Conservation (phyloP, 2,888 invertebrate species). For the Trachelus stipa region DNA sequence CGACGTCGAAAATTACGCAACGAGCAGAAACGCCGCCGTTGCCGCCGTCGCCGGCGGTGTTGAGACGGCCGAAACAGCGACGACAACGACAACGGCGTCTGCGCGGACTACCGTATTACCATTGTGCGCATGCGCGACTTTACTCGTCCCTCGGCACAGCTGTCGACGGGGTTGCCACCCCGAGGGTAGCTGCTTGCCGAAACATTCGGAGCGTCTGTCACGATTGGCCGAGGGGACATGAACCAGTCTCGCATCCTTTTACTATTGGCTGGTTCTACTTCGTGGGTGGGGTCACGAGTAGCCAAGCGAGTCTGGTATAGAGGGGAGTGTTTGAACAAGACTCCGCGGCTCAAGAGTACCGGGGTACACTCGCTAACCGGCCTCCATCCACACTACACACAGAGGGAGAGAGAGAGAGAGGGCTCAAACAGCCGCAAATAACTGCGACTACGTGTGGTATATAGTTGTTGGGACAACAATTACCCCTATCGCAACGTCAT, state of each 20-base stretch:
- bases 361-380: conserved; percentile 65
- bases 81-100: conserved; percentile 28
- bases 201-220: neutral
- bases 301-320: conserved; percentile 3
- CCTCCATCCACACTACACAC: conserved; percentile 62
- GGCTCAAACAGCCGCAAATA: conserved; percentile 45
- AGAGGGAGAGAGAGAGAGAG: conserved; percentile 49
- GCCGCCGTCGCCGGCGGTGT: conserved; percentile 1
- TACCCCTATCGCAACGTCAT: conserved; percentile 43
- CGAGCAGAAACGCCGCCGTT: neutral
- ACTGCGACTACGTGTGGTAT: conserved; percentile 34
- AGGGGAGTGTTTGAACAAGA: conserved; percentile 63
- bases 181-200: neutral
- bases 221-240: conserved; percentile 28
- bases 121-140: conserved; percentile 21
- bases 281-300: conserved; percentile 29
- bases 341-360: conserved; percentile 60
- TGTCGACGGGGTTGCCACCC: conserved; percentile 5
- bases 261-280: conserved; percentile 10
- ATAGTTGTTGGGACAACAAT: conserved; percentile 48
- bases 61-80: conserved; percentile 14
- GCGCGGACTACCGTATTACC: too few species aligned
- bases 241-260: conserved; percentile 30
- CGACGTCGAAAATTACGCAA: conserved; percentile 20
- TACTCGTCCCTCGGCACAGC: conserved; percentile 1